Conservation (phyloP, 2,797 vertebrate genomes). For the Xenentodon cancila region DNA sequence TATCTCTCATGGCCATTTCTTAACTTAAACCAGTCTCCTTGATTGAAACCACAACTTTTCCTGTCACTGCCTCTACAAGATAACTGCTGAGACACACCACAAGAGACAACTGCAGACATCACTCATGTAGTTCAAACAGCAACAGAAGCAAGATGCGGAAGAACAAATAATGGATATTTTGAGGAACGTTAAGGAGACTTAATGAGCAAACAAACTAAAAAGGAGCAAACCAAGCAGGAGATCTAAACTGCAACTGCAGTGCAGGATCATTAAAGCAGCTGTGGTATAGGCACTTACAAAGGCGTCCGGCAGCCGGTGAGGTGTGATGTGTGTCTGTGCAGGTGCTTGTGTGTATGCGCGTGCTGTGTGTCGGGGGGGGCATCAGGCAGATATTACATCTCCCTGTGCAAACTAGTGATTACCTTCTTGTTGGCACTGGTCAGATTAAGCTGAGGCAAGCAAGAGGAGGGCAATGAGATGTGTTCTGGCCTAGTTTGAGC, state of each 20-base stretch:
- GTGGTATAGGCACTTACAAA: too few relatives aligned
- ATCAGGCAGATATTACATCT: conserved; percentile 69
- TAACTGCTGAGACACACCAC: conserved; percentile 1
- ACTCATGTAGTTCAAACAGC: neutral
- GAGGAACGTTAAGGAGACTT: neutral
- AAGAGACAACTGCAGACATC: conserved; percentile 1
- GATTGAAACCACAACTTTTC: conserved; percentile 27
- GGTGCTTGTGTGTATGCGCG: conserved; percentile 14
- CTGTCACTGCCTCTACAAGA: conserved; percentile 7
- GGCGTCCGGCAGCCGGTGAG: neutral
- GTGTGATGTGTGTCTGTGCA: conserved; percentile 2
- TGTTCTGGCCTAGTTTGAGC: conserved; percentile 77
- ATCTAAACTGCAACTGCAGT: conserved; percentile 18
- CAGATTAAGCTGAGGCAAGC: conserved; percentile 85
- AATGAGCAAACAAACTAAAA: conserved; percentile 6
- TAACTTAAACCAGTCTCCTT: neutral
- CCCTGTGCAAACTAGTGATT: conserved; percentile 75
- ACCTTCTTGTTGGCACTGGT: conserved; percentile 68
- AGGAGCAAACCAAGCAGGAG: conserved; percentile 9
- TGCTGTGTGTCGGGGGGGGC: conserved; percentile 39
- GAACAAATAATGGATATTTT: neutral
- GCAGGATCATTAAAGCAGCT: too few relatives aligned
- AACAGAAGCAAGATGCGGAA: conserved; percentile 1
- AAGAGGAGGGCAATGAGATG: conserved; percentile 62
- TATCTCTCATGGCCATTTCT: neutral